A percentile compares a stretch with the other conserved stretches of the same genome.
Evolutionary conservation across 1,140 invertebrate genomes (phyloP).

Genomic region (Atta colombica): DNA sequence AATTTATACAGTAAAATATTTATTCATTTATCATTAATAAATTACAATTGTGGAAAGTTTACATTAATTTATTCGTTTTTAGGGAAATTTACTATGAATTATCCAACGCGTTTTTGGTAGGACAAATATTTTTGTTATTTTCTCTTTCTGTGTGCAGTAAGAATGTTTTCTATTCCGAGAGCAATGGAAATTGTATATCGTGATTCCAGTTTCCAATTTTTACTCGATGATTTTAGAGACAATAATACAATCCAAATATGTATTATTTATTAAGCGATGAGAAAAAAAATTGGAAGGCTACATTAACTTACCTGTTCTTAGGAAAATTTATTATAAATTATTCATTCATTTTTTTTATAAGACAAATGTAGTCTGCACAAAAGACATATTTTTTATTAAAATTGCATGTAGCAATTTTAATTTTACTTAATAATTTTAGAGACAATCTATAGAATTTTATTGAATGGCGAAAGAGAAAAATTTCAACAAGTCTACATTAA

Average conservation of each 20-base stretch:
- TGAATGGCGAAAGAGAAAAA: too few species aligned
- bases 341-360: not conserved
- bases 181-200: too few species aligned
- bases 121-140: not conserved
- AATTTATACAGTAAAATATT: conserved; percentile 6
- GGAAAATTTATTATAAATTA: conserved; percentile 12
- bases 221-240: not conserved
- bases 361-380: too few species aligned
- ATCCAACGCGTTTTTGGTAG: not conserved
- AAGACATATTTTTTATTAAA: too few species aligned
- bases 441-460: too few species aligned
- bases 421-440: too few species aligned
- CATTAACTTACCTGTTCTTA: not conserved
- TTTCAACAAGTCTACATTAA: too few species aligned
- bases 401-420: too few species aligned
- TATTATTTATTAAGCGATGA: not conserved
- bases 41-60: not conserved
- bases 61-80: not conserved
- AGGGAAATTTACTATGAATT: not conserved
- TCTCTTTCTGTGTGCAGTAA: not conserved
- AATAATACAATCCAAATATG: not conserved
- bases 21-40: not conserved
- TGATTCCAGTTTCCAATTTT: not conserved
- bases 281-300: not conserved
- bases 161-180: not conserved